A percentile compares a stretch with the other conserved stretches of the same genome.
Conservation (phyloP, 2,797 vertebrate genomes). For the Paedocypris micromegethes region DNA sequence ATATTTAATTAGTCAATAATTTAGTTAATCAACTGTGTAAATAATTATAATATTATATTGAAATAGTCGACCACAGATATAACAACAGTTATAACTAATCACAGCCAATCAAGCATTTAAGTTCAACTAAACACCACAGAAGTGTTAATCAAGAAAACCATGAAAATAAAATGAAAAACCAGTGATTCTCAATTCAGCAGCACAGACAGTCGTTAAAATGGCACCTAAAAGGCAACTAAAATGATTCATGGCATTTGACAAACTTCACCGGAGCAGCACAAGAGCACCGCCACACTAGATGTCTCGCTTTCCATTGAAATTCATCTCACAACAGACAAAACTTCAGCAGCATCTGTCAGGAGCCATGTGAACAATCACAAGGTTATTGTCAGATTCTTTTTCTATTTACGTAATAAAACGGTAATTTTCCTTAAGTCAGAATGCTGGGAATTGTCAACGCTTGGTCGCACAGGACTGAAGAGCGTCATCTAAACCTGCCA, state of each 20-base stretch:
- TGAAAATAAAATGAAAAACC: no score
- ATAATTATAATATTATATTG: no score
- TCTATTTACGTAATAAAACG: constrained; percentile 2
- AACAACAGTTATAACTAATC: no score
- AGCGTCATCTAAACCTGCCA: constrained; percentile 15
- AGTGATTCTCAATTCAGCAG: no score
- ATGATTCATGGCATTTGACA: neutral
- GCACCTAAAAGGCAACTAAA: no score
- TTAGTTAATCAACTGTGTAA: no score
- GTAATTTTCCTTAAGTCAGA: neutral
- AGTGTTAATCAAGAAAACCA: no score
- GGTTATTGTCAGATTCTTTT: constrained; percentile 1
- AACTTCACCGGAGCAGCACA: neutral
- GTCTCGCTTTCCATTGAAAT: neutral
- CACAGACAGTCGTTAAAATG: no score
- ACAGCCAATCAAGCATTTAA: no score
- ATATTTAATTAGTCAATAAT: no score
- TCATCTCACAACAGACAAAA: neutral
- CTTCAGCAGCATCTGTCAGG: neutral
- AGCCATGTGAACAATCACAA: constrained; percentile 5
- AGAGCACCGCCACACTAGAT: neutral
- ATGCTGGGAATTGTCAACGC: constrained; percentile 1
- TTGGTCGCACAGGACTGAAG: constrained; percentile 5
- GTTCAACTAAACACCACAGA: no score
- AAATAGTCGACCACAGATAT: no score